Conservation (phyloP, 2,113 vertebrate species). For the Cephalopterus ornatus region DNA sequence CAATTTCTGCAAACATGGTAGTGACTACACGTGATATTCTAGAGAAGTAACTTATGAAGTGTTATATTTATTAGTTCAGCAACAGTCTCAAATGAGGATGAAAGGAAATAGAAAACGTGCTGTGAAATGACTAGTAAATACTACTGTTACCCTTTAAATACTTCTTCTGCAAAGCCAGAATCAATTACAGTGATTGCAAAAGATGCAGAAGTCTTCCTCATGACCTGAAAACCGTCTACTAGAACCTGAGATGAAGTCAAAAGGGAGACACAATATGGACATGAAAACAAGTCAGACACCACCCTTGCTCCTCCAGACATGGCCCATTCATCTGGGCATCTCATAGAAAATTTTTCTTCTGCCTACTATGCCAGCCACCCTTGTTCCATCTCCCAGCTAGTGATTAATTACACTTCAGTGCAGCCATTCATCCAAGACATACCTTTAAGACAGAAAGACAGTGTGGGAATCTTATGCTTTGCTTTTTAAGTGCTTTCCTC, state of each 20-base stretch:
- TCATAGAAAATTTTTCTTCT: slow-evolving; percentile 9
- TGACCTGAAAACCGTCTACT: neutral
- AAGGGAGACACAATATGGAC: neutral
- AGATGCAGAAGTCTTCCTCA: neutral
- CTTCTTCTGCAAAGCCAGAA: neutral
- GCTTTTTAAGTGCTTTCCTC: neutral
- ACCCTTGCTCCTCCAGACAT: neutral
- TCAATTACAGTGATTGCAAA: neutral
- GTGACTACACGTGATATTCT: neutral
- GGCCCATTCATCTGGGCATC: neutral
- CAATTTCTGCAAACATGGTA: neutral
- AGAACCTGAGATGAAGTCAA: neutral
- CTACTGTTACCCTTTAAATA: neutral
- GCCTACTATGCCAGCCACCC: neutral
- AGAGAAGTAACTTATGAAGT: neutral
- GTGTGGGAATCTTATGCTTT: neutral
- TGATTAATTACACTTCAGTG: slow-evolving; percentile 36
- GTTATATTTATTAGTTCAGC: neutral
- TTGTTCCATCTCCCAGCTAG: neutral
- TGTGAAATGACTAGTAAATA: neutral
- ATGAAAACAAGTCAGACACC: neutral
- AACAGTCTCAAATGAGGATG: neutral
- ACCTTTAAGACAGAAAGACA: neutral
- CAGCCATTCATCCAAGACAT: slow-evolving; percentile 1
- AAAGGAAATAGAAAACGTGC: neutral